Evolutionary conservation across 2,888 invertebrate species (phyloP).

Genomic region (Nematopogon swammerdamellus): DNA sequence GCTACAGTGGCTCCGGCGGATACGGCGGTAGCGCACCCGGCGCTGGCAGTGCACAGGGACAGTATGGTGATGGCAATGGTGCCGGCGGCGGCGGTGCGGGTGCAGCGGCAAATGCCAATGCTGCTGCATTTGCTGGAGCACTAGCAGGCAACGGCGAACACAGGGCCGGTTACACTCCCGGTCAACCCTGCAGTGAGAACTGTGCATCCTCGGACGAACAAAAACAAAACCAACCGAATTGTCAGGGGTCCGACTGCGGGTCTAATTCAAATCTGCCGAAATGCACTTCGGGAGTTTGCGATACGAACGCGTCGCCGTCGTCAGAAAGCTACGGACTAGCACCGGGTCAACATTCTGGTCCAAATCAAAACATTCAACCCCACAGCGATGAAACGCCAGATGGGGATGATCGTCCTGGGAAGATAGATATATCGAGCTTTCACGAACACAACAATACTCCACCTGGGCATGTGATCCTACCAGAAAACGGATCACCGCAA

Average conservation of each 20-base stretch:
- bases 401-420: neutral
- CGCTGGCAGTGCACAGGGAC: neutral
- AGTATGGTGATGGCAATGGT: neutral
- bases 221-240: neutral
- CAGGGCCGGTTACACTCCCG: neutral
- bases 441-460: neutral
- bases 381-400: no score
- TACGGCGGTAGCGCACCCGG: constrained; percentile 1
- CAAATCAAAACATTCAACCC: neutral
- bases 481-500: neutral
- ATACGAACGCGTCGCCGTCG: neutral
- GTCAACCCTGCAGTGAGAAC: neutral
- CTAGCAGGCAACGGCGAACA: neutral
- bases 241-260: neutral
- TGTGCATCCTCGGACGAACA: neutral
- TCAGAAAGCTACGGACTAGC: neutral
- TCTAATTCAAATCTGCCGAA: neutral
- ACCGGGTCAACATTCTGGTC: neutral
- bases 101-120: neutral
- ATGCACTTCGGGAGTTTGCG: neutral
- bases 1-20: constrained; percentile 24
- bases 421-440: neutral
- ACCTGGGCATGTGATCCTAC: no score
- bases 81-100: constrained; percentile 1
- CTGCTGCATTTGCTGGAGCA: constrained; percentile 1